Percentiles rank a stretch among this genome's conserved stretches.
Evolutionary conservation across 2,888 invertebrate species (phyloP).

Genomic region (Spilarctia lutea): DNA sequence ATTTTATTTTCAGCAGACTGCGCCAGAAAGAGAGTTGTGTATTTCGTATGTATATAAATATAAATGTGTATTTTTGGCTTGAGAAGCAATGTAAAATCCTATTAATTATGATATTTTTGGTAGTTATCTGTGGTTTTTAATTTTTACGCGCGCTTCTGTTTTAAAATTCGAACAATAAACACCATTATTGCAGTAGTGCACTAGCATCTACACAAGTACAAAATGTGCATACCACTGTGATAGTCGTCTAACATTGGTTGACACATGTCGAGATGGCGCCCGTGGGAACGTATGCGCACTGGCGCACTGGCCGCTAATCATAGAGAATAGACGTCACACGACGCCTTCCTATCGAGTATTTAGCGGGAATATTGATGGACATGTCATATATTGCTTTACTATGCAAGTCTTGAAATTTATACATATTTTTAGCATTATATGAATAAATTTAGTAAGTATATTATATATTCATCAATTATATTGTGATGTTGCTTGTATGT

Average conservation of each 20-base stretch:
- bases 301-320: slow-evolving; percentile 40
- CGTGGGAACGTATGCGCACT: slow-evolving; percentile 51
- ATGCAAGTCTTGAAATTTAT: slow-evolving; percentile 2
- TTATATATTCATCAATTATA: neutral
- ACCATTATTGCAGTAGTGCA: neutral
- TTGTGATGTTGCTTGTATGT: neutral
- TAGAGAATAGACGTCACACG: slow-evolving; percentile 29
- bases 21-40: neutral
- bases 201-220: neutral
- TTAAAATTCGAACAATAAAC: neutral
- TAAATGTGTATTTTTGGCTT: neutral
- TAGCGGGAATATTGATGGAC: slow-evolving; percentile 34
- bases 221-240: slow-evolving; percentile 15
- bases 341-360: slow-evolving; percentile 33
- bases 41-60: no score
- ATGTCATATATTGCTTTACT: slow-evolving; percentile 33
- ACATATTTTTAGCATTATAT: neutral
- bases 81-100: neutral
- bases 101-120: neutral
- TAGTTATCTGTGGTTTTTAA: no score
- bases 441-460: no score
- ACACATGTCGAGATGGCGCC: slow-evolving; percentile 20
- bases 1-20: neutral
- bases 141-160: neutral
- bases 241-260: slow-evolving; percentile 17